phyloP scores from a whole-genome alignment of 2,113 vertebrate species.

The Apistogramma diplotaenia region DNA sequence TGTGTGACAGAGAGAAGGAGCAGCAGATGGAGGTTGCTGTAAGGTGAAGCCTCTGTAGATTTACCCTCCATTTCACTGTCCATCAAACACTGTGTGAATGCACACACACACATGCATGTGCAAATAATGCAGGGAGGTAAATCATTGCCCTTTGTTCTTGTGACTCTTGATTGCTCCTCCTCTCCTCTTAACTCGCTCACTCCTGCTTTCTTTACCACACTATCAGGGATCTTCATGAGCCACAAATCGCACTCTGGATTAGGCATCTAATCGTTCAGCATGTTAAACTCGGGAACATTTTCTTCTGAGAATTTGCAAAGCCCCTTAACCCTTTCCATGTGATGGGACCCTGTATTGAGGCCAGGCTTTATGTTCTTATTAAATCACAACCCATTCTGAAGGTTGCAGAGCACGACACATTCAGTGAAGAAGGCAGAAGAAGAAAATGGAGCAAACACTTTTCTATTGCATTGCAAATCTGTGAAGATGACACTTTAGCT shows the following conservation, averaged over 20 bases:
- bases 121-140: neutral
- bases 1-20: neutral
- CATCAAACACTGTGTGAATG: conserved; percentile 3
- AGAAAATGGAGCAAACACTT: neutral
- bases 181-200: neutral
- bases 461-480: neutral
- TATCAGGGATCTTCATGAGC: neutral
- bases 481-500: neutral
- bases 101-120: neutral
- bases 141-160: neutral
- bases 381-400: neutral
- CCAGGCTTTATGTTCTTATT: neutral
- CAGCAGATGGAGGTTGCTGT: conserved; percentile 36
- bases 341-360: neutral
- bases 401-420: neutral
- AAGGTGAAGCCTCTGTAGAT: conserved; percentile 49
- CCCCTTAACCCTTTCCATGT: neutral
- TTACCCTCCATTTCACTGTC: conserved; percentile 53
- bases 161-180: neutral
- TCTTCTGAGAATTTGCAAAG: neutral
- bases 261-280: neutral
- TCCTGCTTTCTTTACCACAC: neutral
- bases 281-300: neutral
- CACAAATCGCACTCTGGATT: neutral
- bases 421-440: neutral